Conservation (phyloP, 1,140 invertebrate genomes). For the Leptoteleia sp. region DNA sequence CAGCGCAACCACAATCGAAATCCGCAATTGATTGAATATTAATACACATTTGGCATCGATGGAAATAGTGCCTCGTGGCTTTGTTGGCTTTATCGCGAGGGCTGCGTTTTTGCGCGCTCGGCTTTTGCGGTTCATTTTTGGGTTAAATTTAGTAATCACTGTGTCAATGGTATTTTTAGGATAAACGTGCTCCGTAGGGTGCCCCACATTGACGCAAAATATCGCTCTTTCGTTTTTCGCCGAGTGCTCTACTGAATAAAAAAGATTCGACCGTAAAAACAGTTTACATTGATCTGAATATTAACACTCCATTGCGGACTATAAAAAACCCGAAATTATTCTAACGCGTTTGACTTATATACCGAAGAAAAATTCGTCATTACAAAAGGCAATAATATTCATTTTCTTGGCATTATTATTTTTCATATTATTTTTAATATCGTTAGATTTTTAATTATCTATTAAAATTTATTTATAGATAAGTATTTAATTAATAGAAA, state of each 20-base stretch:
- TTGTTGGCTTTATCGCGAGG: conserved; percentile 17
- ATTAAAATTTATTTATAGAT: no score
- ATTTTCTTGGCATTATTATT: no score
- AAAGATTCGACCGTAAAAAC: neutral
- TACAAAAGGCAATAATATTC: no score
- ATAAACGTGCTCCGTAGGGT: conserved; percentile 42
- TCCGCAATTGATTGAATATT: conserved; percentile 24
- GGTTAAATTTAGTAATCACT: conserved; percentile 62
- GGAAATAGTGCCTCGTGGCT: conserved; percentile 10
- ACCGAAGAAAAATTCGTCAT: no score
- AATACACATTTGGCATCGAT: conserved; percentile 12
- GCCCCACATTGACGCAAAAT: conserved; percentile 38
- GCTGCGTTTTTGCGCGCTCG: conserved; percentile 1
- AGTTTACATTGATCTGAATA: neutral
- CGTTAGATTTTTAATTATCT: no score
- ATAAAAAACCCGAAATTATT: no score
- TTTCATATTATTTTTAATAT: no score
- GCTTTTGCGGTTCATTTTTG: conserved; percentile 39
- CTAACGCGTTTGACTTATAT: no score
- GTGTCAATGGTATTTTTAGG: conserved; percentile 59
- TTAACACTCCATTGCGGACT: no score
- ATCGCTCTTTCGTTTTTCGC: conserved; percentile 15
- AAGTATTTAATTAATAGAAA: no score
- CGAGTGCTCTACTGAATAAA: neutral
- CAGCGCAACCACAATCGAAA: conserved; percentile 19